Base-by-base conservation (phyloP, 2,888 invertebrate genomes). In the Tipula helvola region DNA sequence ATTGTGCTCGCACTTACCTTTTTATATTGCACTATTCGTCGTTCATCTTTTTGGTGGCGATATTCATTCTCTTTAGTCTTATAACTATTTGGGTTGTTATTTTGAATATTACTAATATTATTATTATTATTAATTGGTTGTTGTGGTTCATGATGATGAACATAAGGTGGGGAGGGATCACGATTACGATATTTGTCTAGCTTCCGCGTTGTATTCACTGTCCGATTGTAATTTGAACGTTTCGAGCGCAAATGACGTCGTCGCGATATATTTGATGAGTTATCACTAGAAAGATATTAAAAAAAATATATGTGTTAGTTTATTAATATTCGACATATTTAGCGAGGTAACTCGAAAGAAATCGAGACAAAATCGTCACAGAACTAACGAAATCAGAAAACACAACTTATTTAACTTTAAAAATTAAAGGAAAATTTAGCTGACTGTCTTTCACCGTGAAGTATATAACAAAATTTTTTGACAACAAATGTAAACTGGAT, bases 231-330 rank as follows among this genome's bases (percentile, higher is more conserved):
- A 91, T 96, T 95, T 90, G 96, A 96, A 89, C 97, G 94, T 92
- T 97, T 97, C 91, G 96, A 97, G 89, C 97, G 95, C 90, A 96
- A 93, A 95, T 96, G 92, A 93, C 96, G 92, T 93, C 96, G 91
- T 95, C 96, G 92, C 94, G 94, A 93, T 94, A 96, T 95, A 88
- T 92, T 71, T 71, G 71, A 71, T 71, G 71, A 71, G 28, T 71
- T 92, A 89, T 91, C 91, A 89, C 91, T 92, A 88, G 47, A 90
- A 90, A 13, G n/a, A 52, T n/a, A 44, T 52, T 52, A 86, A 87
- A 86, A 87, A 86, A 86, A 87, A 86, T 39, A 39, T 7, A 3
- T 7, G 3, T 7, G 3, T 39, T 39, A 39, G 7, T 39, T 39
- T 7, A 39, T 39, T 39, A 7, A 39, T 39, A 39, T 2, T 7